These are phyloP conservation scores for Tupiocoris notatus DNA, from an alignment of 2,888 invertebrate genomes.

Conservation along the genomic window DNA sequence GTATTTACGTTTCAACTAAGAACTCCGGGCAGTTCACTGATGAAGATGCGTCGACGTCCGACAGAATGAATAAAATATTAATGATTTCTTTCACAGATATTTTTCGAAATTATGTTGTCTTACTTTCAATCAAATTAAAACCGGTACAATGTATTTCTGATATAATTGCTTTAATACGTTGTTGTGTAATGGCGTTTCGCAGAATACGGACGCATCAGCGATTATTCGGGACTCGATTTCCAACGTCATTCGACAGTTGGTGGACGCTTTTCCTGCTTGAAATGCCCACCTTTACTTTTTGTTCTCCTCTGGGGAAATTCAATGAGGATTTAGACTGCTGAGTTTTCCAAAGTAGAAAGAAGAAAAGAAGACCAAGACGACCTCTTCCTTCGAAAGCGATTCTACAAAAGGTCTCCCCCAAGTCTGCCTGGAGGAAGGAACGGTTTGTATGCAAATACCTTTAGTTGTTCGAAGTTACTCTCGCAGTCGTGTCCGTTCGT, in stretches of 20 bases:
- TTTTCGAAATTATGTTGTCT: too few relatives aligned
- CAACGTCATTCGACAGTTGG: not conserved
- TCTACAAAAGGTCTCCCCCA: slow-evolving; percentile 8
- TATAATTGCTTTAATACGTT: too few relatives aligned
- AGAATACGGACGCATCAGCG: too few relatives aligned
- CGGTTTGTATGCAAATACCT: slow-evolving; percentile 29
- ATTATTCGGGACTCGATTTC: too few relatives aligned
- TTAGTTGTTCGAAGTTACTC: slow-evolving; percentile 5
- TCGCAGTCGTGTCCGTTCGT: not conserved
- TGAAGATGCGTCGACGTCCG: too few relatives aligned
- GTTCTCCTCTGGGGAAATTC: slow-evolving; percentile 8
- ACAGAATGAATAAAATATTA: too few relatives aligned
- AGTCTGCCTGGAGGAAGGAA: slow-evolving; percentile 8
- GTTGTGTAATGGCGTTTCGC: too few relatives aligned
- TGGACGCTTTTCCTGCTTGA: not conserved
- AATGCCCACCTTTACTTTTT: not conserved
- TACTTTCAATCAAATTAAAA: too few relatives aligned
- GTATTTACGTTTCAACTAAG: too few relatives aligned
- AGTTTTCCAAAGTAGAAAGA: slow-evolving; percentile 6
- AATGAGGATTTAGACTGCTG: slow-evolving; percentile 20
- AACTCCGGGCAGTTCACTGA: too few relatives aligned
- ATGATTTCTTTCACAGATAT: too few relatives aligned
- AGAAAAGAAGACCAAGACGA: not conserved
- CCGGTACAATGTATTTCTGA: too few relatives aligned
- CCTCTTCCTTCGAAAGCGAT: slow-evolving; percentile 7